Evolutionary conservation across 2,797 vertebrate species (phyloP), one percentile per base, ranked within the genome.

Genomic region (Scleropages formosus): DNA sequence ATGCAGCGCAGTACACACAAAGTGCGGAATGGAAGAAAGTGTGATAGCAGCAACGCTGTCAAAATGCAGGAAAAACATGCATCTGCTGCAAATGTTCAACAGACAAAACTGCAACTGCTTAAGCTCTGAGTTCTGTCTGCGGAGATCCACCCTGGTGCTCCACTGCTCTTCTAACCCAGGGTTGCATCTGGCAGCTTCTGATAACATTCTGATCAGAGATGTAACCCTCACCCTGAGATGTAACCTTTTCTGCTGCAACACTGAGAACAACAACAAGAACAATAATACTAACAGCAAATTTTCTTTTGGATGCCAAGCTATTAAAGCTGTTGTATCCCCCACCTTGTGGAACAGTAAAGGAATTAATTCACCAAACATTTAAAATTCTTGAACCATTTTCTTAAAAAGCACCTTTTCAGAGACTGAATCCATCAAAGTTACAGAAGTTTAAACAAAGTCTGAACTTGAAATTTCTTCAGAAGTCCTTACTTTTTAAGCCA

Each of bases 301-400:
- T 39, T 2, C 31, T 39, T 6, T 39, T n/a, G n/a, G n/a, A n/a
- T n/a, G 31, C 6, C 2, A 39, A 39, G 31, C 31, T 31, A 39
- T 39, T 39, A 39, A 39, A 6, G 31, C 31, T 86, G 85, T 89
- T 89, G 88, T 86, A 83, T 88, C 84, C 84, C 85, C 80, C 90
- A 89, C 87, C 89, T 39, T 75, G 82, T 89, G 87, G 86, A 81
- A 80, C 72, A 83, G 82, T 88, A 89, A 90, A 90, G 84, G 85
- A 89, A 91, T 92, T 89, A 91, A 89, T 89, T 84, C 85, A 89
- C 82, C 85, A 85, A 84, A 81, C 80, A 78, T 87, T 86, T 85
- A 81, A 88, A 85, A 82, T 80, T 80, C 78, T 78, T 84, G 70
- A 68, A 76, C 89, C 83, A 83, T 85, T 84, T 84, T n/a, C n/a